A percentile compares a stretch with the other conserved stretches of the same genome.
Evolutionary conservation across 2,797 vertebrate species (phyloP).

Genomic region (Pagetopsis macropterus): DNA sequence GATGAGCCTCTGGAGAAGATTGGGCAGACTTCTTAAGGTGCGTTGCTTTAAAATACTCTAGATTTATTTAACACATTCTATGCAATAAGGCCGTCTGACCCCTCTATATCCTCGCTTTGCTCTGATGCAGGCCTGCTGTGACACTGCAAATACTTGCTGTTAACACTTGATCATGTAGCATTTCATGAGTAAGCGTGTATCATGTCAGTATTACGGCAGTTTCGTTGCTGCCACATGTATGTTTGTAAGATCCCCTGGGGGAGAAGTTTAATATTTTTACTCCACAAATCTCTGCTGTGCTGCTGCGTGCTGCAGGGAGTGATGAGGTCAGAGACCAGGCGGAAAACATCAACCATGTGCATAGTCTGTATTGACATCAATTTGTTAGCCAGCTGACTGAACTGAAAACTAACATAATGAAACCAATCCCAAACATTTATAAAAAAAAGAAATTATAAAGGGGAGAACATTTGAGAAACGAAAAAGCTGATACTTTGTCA

Average conservation of each 20-base stretch:
- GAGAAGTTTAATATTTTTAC: constrained; percentile 33
- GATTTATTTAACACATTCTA: constrained; percentile 3
- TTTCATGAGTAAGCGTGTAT: neutral
- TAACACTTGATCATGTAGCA: neutral
- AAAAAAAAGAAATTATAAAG: constrained; percentile 1
- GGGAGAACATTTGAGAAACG: neutral
- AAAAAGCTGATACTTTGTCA: constrained; percentile 30
- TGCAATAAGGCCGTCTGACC: neutral
- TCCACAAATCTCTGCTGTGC: constrained; percentile 11
- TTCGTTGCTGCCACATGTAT: constrained; percentile 15
- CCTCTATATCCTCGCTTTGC: neutral
- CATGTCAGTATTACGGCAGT: neutral
- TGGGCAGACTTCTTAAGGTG: neutral
- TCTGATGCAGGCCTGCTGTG: neutral
- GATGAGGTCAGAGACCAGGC: constrained; percentile 26
- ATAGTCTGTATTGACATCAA: constrained; percentile 23
- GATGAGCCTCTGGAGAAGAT: neutral
- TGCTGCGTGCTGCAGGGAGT: constrained; percentile 7
- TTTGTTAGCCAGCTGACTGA: constrained; percentile 15
- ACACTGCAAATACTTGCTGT: neutral
- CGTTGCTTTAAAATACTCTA: neutral
- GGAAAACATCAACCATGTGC: constrained; percentile 26
- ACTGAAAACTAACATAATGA: constrained; percentile 24
- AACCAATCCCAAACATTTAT: neutral
- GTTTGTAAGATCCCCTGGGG: neutral